A percentile compares a stretch with the other conserved stretches of the same genome.
phyloP scores from a whole-genome alignment of 2,113 vertebrate species.

The Shinisaurus crocodilurus region DNA sequence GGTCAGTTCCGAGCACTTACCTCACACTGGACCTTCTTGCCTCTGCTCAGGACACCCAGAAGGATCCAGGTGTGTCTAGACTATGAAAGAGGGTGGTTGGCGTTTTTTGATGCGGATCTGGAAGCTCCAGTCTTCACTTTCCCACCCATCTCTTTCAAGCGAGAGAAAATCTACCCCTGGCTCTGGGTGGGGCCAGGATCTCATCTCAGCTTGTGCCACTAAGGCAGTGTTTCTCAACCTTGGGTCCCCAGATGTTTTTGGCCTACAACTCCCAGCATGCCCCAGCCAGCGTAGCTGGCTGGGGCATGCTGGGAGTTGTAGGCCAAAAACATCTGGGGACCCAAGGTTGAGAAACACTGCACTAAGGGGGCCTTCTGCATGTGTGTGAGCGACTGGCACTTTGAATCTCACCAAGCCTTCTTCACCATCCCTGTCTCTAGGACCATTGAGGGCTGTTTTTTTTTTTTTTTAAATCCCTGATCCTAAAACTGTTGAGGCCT shows the following conservation, averaged over 20 bases:
- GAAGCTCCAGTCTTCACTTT: constrained; percentile 5
- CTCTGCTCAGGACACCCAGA: background rate
- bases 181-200: constrained; percentile 1
- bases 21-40: background rate
- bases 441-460: background rate
- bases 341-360: too few species aligned
- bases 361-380: background rate
- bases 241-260: too few species aligned
- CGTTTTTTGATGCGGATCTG: constrained; percentile 9
- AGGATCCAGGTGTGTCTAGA: constrained; percentile 1
- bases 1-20: constrained; percentile 19
- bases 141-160: background rate
- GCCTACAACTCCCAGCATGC: too few species aligned
- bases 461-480: too few species aligned
- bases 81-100: background rate
- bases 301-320: too few species aligned
- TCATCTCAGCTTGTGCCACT: background rate
- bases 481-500: background rate
- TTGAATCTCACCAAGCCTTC: background rate
- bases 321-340: too few species aligned
- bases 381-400: background rate
- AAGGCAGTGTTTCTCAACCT: too few species aligned
- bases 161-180: constrained; percentile 23
- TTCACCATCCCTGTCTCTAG: background rate
- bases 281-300: too few species aligned